Base-by-base conservation (phyloP, 2,797 vertebrate species). In the Chelonia mydas region DNA sequence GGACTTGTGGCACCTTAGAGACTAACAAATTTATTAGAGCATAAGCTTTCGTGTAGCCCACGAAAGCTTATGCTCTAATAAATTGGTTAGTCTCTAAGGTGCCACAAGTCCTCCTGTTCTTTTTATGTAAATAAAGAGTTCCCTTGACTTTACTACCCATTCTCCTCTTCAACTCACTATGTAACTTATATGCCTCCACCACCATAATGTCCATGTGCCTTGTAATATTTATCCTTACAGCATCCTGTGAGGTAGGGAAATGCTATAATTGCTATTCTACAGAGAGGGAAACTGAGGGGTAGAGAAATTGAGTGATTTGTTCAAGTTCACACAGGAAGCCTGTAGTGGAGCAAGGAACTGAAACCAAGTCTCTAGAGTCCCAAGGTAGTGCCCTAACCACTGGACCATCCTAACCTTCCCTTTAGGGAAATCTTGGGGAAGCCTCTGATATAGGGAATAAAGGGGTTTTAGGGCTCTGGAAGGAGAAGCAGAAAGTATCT, bases 61-160 rank as follows among this genome's bases (percentile, higher is more conserved):
- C 41, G 41, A 41, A 41, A 41, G 41, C 41, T 41, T 41, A 41
- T 41, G 41, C 41, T 41, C 41, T 41, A 41, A 41, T 41, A 41
- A 5, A 41, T 41, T 41, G 2, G 41, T 41, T 41, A 41, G 41
- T 41, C 41, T 41, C 41, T 41, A 41, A 41, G 41, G 41, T 5
- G 41, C 41, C 41, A 5, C 41, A 41, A 41, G 41, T 5, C 41
- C 41, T 41, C 41, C 41, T 41, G 41, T 41, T 41, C 41, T 41
- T 8, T 84, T 51, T 33, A 65, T 25, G 28, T 92, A 0, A 0
- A 11, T 50, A 3, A 54, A 8, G 57, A 83, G 31, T 87, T 83
- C 6, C 72, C 72, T 47, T 41, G 28, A 6, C 41, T 19, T 68
- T 45, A 47, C 41, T 28, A 25, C 6, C 12, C 3, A 47, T 47